phyloP scores from a whole-genome alignment of 2,797 vertebrate genomes.

The Sandelia bainsii region DNA sequence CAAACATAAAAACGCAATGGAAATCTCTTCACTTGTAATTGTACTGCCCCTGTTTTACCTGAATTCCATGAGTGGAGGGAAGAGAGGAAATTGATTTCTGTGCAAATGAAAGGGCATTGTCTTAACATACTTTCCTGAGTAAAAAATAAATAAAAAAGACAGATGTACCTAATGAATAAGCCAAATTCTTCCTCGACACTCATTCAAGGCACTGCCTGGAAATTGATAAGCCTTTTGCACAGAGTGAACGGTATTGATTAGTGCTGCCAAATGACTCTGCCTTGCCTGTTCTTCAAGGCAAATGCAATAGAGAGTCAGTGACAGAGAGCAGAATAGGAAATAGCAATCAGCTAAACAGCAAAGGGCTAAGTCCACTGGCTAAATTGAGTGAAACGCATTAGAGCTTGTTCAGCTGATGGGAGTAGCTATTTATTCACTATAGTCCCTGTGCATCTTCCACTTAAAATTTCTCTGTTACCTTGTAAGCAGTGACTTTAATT shows the following conservation, averaged over 20 bases:
- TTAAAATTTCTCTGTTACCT: constrained; percentile 71
- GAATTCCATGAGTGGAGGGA: constrained; percentile 39
- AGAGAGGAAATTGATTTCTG: constrained; percentile 56
- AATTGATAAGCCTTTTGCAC: constrained; percentile 71
- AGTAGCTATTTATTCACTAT: constrained; percentile 72
- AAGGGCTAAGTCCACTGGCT: constrained; percentile 75
- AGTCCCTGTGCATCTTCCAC: constrained; percentile 71
- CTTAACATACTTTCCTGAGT: constrained; percentile 46
- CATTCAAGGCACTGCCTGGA: constrained; percentile 62
- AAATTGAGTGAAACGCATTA: constrained; percentile 82
- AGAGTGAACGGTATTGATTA: constrained; percentile 76
- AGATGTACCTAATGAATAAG: constrained; percentile 63
- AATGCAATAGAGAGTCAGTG: constrained; percentile 73
- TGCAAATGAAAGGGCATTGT: constrained; percentile 59
- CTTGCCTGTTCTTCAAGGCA: constrained; percentile 75
- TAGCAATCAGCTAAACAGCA: constrained; percentile 75
- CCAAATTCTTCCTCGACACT: constrained; percentile 60
- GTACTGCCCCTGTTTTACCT: constrained; percentile 57
- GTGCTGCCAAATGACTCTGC: constrained; percentile 74
- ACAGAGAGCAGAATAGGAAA: constrained; percentile 77
- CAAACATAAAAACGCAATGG: constrained; percentile 46
- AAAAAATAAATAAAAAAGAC: background rate
- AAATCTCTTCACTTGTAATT: constrained; percentile 61
- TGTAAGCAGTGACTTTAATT: constrained; percentile 77
- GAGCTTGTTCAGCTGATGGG: constrained; percentile 74